Base-by-base conservation (phyloP, 2,888 invertebrate genomes). In the Chrysomela aeneicollis region DNA sequence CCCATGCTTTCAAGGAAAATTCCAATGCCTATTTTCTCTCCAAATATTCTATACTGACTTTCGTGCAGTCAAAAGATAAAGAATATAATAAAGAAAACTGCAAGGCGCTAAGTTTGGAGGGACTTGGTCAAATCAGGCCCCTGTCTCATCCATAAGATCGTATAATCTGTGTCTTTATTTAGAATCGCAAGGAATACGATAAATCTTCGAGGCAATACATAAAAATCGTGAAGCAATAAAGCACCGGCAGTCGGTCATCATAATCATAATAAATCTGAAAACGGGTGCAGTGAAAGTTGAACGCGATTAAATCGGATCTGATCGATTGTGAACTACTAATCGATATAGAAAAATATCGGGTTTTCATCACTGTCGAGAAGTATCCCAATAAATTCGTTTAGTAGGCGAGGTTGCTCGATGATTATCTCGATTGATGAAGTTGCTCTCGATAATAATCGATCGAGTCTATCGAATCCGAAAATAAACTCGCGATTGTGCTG, bases 251-350 rank as follows among this genome's bases (percentile, higher is more conserved):
- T 61, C 60, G 68, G 63, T 68, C 68, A 62, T 68, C 68, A 64
- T 64, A 64, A 64, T 62, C 50, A 61, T 59, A 61, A 66, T 68
- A 68, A 68, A 68, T 68, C 64, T 64, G 64, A 22, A 15, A 57
- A 59, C 68, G 66, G 68, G 66, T 68, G 68, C 66, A 64, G 68
- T 66, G 66, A 68, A 68, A 68, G 68, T 68, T 57, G 58, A 65
- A 54, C 60, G 54, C 50, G 51, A 61, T 61, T 49, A 32, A 46
- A 49, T 22, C 57, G 30, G 46, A 63, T 63, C 59, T 32, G 63
- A 63, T 63, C 30, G 55, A 53, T 42, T 42, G 42, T 42, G 42
- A 42, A 42, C 15, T 15, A 46, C 22, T 26, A 37, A 46, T 46
- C 22, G 52, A 52, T 51, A 53, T 30, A 61, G 61, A 64, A 64